These are phyloP conservation scores for Rhinichthys osculus DNA, from an alignment of 2,797 vertebrate genomes.

Conservation along the genomic window DNA sequence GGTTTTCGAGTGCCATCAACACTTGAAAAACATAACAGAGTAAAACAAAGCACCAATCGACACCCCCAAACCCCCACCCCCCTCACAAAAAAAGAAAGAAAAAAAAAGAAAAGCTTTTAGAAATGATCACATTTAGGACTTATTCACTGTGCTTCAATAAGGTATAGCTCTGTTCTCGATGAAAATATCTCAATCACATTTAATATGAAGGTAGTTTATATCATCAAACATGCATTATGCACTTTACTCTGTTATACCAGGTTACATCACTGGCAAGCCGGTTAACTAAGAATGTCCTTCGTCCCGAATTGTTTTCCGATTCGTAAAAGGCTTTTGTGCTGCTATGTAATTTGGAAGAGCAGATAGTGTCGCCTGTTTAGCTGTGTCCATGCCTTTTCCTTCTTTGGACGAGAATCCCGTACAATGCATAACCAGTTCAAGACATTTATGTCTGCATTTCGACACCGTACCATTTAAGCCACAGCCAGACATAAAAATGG, in stretches of 20 bases:
- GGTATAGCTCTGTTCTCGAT: constrained; percentile 60
- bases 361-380: constrained; percentile 55
- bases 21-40: constrained; percentile 38
- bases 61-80: constrained; percentile 14
- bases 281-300: constrained; percentile 50
- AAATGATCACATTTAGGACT: constrained; percentile 54
- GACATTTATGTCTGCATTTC: constrained; percentile 46
- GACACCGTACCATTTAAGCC: constrained; percentile 42
- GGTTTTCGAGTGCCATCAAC: constrained; percentile 56
- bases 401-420: constrained; percentile 52
- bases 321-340: constrained; percentile 56
- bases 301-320: constrained; percentile 48
- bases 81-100: neutral
- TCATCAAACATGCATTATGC: constrained; percentile 59
- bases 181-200: constrained; percentile 57
- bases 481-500: constrained; percentile 49
- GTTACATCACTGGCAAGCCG: constrained; percentile 51
- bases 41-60: constrained; percentile 31
- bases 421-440: constrained; percentile 57
- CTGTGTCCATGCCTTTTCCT: constrained; percentile 44
- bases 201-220: constrained; percentile 62
- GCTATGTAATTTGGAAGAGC: constrained; percentile 63
- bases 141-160: constrained; percentile 61
- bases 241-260: constrained; percentile 53
- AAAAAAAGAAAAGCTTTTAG: constrained; percentile 21